A percentile compares a stretch with the other conserved stretches of the same genome.
These are phyloP conservation scores for Sminthurinus signatus DNA, from an alignment of 1,140 invertebrate species.

Conservation along the genomic window DNA sequence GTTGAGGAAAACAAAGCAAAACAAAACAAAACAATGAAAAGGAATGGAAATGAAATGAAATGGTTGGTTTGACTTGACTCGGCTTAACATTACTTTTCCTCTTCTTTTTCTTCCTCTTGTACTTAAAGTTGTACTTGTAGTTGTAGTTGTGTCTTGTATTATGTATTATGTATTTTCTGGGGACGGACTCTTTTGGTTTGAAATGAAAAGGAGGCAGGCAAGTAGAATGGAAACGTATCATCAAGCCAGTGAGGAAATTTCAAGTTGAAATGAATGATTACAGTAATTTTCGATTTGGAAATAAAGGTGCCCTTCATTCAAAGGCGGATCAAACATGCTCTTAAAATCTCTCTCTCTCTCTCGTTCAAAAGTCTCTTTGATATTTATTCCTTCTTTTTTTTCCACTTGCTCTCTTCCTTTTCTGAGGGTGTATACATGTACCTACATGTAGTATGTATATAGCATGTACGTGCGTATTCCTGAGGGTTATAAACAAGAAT, in stretches of 20 bases:
- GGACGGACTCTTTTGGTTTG: slow-evolving; percentile 23
- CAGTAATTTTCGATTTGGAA: slow-evolving; percentile 42
- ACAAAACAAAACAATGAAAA: slow-evolving; percentile 4
- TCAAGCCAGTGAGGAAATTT: slow-evolving; percentile 42
- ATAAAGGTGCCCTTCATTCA: slow-evolving; percentile 40
- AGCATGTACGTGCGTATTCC: no score
- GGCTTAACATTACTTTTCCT: no score
- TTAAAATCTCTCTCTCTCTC: background rate
- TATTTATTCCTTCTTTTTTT: slow-evolving; percentile 23
- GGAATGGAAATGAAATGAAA: no score
- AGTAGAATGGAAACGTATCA: slow-evolving; percentile 37
- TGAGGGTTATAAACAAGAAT: no score
- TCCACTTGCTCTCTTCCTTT: background rate
- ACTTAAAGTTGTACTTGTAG: no score
- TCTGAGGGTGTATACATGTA: background rate
- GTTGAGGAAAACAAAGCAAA: background rate
- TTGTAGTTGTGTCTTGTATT: no score
- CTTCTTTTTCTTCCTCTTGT: no score
- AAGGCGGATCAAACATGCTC: slow-evolving; percentile 41
- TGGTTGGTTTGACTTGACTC: no score
- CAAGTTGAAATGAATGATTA: slow-evolving; percentile 41
- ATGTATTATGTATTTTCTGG: no score
- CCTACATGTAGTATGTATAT: no score
- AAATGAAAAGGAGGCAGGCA: slow-evolving; percentile 32
- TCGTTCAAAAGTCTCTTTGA: slow-evolving; percentile 3